Percentiles rank a stretch among this genome's conserved stretches.
These are phyloP conservation scores for Metridium senile DNA, from an alignment of 92 coral and sea anemone species.

Conservation along the genomic window DNA sequence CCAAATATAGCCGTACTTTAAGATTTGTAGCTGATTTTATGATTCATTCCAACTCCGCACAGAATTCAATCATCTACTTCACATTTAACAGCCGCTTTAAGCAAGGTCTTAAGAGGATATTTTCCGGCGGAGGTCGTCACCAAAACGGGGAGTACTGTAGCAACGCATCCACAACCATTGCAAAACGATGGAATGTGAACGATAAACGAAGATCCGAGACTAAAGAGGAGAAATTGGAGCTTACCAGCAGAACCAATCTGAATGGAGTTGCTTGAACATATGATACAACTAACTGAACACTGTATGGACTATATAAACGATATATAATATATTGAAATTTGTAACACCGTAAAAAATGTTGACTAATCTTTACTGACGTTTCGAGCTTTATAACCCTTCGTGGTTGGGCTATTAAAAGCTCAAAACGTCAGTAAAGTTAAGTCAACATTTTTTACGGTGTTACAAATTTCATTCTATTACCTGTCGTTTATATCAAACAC, in stretches of 20 bases:
- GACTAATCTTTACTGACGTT: too few species aligned
- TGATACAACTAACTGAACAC: too few species aligned
- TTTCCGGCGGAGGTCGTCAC: neutral
- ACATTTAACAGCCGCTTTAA: slow-evolving; percentile 35
- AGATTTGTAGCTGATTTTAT: slow-evolving; percentile 30
- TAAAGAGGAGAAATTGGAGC: neutral
- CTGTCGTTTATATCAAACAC: too few species aligned
- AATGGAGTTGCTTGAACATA: slow-evolving; percentile 2
- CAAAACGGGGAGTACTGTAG: neutral
- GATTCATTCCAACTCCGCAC: slow-evolving; percentile 46
- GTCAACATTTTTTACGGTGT: too few species aligned
- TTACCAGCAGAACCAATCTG: neutral
- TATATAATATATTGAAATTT: too few species aligned
- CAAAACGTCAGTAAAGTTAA: too few species aligned
- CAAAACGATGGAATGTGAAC: neutral
- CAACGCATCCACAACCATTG: neutral
- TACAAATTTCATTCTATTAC: too few species aligned
- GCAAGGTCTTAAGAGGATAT: slow-evolving; percentile 19
- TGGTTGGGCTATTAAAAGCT: too few species aligned
- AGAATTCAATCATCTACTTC: slow-evolving; percentile 60
- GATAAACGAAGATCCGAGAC: neutral
- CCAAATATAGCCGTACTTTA: neutral
- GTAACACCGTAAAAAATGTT: too few species aligned
- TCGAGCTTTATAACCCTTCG: too few species aligned
- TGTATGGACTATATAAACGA: too few species aligned